Evolutionary conservation across 2,797 vertebrate species (phyloP).

Genomic region (Eremophila alpestris): DNA sequence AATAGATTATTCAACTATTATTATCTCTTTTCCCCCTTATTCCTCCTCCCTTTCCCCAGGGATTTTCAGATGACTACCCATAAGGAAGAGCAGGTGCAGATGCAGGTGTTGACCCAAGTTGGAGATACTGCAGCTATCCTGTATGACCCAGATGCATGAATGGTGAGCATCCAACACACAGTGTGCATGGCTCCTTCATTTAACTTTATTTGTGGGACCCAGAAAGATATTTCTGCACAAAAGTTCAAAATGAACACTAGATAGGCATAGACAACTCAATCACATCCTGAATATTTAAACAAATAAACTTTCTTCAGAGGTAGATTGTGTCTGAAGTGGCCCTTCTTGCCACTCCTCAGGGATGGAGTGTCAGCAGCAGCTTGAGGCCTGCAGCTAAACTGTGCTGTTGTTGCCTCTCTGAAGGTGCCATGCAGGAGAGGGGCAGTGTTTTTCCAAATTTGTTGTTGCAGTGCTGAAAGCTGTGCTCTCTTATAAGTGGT

Average conservation of each 20-base stretch:
- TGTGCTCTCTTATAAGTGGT: not conserved
- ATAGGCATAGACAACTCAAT: not conserved
- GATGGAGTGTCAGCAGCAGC: not conserved
- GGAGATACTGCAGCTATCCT: not conserved
- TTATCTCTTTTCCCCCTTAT: not conserved
- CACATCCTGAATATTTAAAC: not conserved
- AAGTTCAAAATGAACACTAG: not conserved
- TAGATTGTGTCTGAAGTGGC: fast-evolving
- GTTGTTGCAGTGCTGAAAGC: not conserved
- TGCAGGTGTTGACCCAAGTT: not conserved
- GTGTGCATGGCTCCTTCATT: not conserved
- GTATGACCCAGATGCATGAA: not conserved
- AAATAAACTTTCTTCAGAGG: not conserved
- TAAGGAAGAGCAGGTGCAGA: not conserved
- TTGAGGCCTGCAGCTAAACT: not conserved
- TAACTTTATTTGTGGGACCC: not conserved
- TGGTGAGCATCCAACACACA: not conserved
- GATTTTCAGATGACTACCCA: not conserved
- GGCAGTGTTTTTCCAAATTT: not conserved
- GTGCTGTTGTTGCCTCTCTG: not conserved
- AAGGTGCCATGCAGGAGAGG: not conserved
- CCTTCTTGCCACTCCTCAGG: not conserved
- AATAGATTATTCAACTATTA: constrained; percentile 29
- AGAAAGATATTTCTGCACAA: not conserved
- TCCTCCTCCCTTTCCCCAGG: not conserved